Evolutionary conservation across 1,140 invertebrate genomes (phyloP).

Genomic region (Caenorhabditis remanei): DNA sequence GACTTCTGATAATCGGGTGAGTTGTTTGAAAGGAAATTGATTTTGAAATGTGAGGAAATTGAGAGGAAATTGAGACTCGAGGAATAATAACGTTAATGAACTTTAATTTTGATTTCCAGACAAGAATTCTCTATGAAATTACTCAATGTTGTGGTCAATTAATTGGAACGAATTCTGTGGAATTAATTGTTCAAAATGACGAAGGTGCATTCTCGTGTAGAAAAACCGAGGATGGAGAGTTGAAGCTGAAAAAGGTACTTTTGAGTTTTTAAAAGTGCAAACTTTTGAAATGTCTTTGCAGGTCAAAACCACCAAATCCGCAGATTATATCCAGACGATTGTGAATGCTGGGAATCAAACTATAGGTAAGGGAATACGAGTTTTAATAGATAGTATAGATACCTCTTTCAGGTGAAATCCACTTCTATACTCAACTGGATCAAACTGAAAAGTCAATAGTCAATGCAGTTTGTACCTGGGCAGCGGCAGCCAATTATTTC

Average conservation of each 20-base stretch:
- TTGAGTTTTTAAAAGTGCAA: too few relatives aligned
- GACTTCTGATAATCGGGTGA: conserved; percentile 31
- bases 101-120: conserved; percentile 43
- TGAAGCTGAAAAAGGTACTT: conserved; percentile 61
- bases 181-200: conserved; percentile 68
- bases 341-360: conserved; percentile 39
- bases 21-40: conserved; percentile 5
- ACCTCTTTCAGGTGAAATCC: conserved; percentile 67
- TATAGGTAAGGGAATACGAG: neutral
- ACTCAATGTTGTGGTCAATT: conserved; percentile 71
- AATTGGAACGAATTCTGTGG: conserved; percentile 69
- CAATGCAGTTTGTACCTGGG: conserved; percentile 72
- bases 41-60: conserved; percentile 12
- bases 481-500: conserved; percentile 68
- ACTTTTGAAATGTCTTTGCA: neutral
- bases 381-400: neutral
- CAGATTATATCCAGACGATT: conserved; percentile 32
- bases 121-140: conserved; percentile 71
- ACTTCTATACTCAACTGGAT: conserved; percentile 70
- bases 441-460: conserved; percentile 70
- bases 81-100: neutral
- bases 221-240: conserved; percentile 61
- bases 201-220: conserved; percentile 61
- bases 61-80: neutral
- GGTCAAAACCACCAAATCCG: conserved; percentile 13